Base-by-base conservation (phyloP, 2,797 vertebrate species). In the Dermochelys coriacea region DNA sequence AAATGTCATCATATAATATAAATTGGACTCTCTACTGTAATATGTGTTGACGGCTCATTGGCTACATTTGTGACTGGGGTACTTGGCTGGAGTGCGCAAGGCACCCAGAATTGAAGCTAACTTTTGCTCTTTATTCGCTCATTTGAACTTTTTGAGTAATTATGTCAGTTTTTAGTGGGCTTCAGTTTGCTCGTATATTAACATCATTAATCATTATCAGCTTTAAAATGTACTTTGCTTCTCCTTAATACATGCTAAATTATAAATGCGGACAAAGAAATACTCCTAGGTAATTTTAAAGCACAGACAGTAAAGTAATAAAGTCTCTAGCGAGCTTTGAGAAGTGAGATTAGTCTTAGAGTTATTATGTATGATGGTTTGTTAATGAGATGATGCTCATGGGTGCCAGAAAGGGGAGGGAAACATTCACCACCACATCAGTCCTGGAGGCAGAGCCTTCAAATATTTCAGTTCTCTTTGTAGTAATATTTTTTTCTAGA, bases 241-340 rank as follows among this genome's bases (percentile, higher is more conserved):
- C 84, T 82, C 82, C 77, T 91, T 92, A 92, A 94, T 92, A 94
- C 93, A 91, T 19, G 2, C 4, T 89, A 75, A 94, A 89, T 82
- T 90, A 51, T 68, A 78, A 93, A 64, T 10, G 1, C 85, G 50
- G 79, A 64, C 19, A 86, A 80, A 93, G 64, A 89, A 77, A 90
- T 82, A 41, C 1, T 89, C 6, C 2, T 83, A 92, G 45, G 27
- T 86, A 82, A 88, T 89, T 91, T 86, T 87, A 92, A 88, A 86
- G n/a, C 45, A 94, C 80, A 89, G 4, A 81, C 12, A 91, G 18
- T 77, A 88, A 79, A 12, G 78, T 83, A 75, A 49, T 81, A 92
- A 71, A 12, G 50, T 93, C 87, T 78, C 47, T 54, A 12, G 31
- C 51, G 49, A 88, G 82, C 16, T 91, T 91, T 15, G 78, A 74